phyloP scores from a whole-genome alignment of 2,113 vertebrate genomes.

The Perca fluviatilis region DNA sequence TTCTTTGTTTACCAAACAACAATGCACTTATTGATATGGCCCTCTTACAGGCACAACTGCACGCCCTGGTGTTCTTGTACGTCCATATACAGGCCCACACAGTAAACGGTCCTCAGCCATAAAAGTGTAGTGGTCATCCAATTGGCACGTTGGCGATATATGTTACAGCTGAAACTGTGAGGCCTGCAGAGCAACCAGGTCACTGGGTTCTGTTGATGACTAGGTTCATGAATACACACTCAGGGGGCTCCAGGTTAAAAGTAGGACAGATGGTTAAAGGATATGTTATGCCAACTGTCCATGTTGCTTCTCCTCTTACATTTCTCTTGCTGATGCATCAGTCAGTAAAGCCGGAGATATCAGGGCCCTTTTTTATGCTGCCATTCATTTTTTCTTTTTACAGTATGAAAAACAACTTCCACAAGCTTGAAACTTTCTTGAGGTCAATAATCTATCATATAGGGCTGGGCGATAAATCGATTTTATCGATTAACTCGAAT shows the following conservation, averaged over 20 bases:
- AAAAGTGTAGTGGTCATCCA: constrained; percentile 40
- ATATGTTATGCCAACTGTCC: not conserved
- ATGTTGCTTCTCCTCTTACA: not conserved
- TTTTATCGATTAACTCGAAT: no score
- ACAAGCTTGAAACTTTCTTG: not conserved
- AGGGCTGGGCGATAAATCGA: no score
- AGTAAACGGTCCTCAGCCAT: constrained; percentile 3
- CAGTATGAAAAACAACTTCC: constrained; percentile 6
- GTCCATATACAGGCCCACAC: constrained; percentile 4
- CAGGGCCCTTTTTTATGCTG: not conserved
- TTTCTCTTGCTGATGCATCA: not conserved
- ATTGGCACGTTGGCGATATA: constrained; percentile 25
- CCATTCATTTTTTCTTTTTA: not conserved
- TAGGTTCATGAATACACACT: constrained; percentile 26
- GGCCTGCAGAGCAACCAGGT: constrained; percentile 41
- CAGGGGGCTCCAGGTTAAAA: constrained; percentile 30
- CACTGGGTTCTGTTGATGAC: constrained; percentile 27
- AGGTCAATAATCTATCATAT: constrained; percentile 22
- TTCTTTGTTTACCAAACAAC: constrained; percentile 58
- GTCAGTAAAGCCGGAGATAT: not conserved
- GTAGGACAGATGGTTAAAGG: constrained; percentile 28
- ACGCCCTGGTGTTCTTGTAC: constrained; percentile 1
- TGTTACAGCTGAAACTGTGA: constrained; percentile 51
- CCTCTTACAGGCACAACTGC: constrained; percentile 23
- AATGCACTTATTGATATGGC: constrained; percentile 46